Evolutionary conservation across 2,113 vertebrate genomes (phyloP).

Genomic region (Furnarius figulus): DNA sequence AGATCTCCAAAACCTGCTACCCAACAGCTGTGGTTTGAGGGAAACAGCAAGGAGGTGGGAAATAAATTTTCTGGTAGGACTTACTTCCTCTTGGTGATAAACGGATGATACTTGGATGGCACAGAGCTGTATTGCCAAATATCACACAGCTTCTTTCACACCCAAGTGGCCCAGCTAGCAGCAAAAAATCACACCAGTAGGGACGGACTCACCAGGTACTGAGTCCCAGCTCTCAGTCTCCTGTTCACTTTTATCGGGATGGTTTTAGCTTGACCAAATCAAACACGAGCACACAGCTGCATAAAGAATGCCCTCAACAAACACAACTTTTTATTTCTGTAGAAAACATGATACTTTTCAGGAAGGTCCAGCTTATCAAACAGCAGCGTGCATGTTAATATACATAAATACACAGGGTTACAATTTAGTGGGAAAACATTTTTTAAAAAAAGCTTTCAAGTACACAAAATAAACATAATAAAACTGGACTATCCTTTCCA

Average conservation of each 20-base stretch:
- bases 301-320: neutral
- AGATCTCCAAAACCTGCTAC: neutral
- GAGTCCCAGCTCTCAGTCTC: neutral
- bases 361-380: conserved; percentile 46
- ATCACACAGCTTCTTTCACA: neutral
- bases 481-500: neutral
- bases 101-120: neutral
- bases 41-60: neutral
- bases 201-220: neutral
- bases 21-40: neutral
- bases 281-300: neutral
- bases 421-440: conserved; percentile 39
- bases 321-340: conserved; percentile 51
- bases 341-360: conserved; percentile 38
- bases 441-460: conserved; percentile 41
- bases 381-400: conserved; percentile 38
- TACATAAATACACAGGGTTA: conserved; percentile 55
- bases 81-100: neutral
- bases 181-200: neutral
- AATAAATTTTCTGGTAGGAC: neutral
- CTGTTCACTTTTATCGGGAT: neutral
- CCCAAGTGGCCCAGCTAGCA: neutral
- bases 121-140: neutral
- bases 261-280: neutral
- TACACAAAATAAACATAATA: conserved; percentile 36